These are phyloP conservation scores for Macquaria ambigua DNA, from an alignment of 2,113 vertebrate genomes.

Conservation along the genomic window DNA sequence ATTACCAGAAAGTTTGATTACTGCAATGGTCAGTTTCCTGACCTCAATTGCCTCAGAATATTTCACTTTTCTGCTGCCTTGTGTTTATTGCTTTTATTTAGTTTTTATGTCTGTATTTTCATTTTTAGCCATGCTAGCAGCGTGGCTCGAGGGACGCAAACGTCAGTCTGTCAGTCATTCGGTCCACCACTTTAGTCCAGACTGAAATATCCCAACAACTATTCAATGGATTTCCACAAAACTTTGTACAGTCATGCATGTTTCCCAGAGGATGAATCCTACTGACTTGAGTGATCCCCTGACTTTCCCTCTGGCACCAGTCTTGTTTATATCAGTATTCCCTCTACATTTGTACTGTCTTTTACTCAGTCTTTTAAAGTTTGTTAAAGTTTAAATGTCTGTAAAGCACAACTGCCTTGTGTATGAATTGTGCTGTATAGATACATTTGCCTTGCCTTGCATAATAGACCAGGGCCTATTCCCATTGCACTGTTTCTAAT, in stretches of 20 bases:
- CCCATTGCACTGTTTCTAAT: background rate
- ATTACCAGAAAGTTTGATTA: too few relatives aligned
- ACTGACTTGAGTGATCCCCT: background rate
- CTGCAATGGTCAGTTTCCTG: background rate
- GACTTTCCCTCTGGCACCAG: background rate
- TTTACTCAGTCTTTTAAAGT: background rate
- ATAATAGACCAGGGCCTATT: background rate
- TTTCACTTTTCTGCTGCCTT: background rate
- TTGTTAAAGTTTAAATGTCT: background rate
- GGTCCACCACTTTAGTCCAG: too few relatives aligned
- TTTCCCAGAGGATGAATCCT: background rate
- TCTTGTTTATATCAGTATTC: background rate
- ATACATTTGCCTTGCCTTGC: background rate
- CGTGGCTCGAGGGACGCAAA: background rate
- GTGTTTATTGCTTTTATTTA: background rate
- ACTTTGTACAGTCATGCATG: background rate
- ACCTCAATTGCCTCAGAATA: background rate
- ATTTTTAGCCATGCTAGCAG: background rate
- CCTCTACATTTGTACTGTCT: background rate
- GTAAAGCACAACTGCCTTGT: background rate
- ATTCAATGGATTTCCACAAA: background rate
- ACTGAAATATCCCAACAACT: background rate
- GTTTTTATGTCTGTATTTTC: background rate
- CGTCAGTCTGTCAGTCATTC: background rate
- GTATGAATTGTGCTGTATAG: background rate